Percentiles rank a stretch among this genome's conserved stretches.
Evolutionary conservation across 2,888 invertebrate species (phyloP).

Genomic region (Phortica okadai): DNA sequence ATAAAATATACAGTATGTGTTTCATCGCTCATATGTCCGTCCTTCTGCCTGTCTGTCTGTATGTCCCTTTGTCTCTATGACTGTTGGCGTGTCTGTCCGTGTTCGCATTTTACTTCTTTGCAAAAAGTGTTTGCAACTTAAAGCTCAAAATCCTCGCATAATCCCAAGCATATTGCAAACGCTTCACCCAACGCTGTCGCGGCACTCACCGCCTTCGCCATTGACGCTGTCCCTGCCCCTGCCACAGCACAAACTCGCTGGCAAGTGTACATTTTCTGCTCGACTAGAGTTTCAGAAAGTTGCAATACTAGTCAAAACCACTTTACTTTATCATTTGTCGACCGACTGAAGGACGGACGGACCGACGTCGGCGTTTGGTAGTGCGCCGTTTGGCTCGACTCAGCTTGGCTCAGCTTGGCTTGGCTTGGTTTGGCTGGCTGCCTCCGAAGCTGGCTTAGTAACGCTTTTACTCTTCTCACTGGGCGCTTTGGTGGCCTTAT

Average conservation of each 20-base stretch:
- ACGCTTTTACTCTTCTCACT: conserved; percentile 58
- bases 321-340: conserved; percentile 58
- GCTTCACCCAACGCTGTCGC: conserved; percentile 33
- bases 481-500: conserved; percentile 64
- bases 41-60: conserved; percentile 2
- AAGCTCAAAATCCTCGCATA: conserved; percentile 67
- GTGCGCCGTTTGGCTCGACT: background rate
- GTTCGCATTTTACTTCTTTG: conserved; percentile 49
- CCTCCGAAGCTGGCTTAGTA: conserved; percentile 50
- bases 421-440: conserved; percentile 59
- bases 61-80: background rate
- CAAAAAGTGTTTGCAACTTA: conserved; percentile 69
- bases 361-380: background rate
- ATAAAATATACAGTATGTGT: conserved; percentile 28
- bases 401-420: too few relatives aligned
- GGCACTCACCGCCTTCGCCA: background rate
- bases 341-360: background rate
- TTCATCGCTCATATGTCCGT: conserved; percentile 16
- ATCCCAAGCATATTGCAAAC: conserved; percentile 67
- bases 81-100: conserved; percentile 38
- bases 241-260: conserved; percentile 54
- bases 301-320: conserved; percentile 65
- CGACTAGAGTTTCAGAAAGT: conserved; percentile 62
- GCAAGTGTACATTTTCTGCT: conserved; percentile 66
- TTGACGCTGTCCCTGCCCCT: background rate